phyloP scores from a whole-genome alignment of 2,888 invertebrate species.

The Drosophila diplacantha region DNA sequence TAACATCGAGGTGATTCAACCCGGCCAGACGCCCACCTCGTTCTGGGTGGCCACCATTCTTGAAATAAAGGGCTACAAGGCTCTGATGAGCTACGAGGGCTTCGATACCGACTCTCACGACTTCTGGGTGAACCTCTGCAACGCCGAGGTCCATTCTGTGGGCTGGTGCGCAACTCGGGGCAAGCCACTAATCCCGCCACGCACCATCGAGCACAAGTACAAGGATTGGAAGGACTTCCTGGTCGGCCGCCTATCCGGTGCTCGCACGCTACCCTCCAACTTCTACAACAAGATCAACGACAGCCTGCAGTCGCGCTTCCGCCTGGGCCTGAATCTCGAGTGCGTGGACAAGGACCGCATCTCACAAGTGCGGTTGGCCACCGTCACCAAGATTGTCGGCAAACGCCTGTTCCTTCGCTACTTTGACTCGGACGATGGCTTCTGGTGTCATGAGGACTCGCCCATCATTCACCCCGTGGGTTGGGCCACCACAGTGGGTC shows the following conservation, averaged over 20 bases:
- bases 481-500: conserved; percentile 95
- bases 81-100: conserved; percentile 92
- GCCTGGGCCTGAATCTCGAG: conserved; percentile 90
- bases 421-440: conserved; percentile 91
- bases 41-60: conserved; percentile 98
- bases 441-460: conserved; percentile 98
- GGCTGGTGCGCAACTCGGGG: conserved; percentile 98
- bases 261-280: conserved; percentile 95
- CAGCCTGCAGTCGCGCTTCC: conserved; percentile 89
- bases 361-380: conserved; percentile 93
- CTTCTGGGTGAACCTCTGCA: conserved; percentile 97
- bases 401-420: conserved; percentile 94
- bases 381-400: conserved; percentile 93
- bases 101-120: conserved; percentile 94
- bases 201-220: conserved; percentile 94
- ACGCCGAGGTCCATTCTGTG: conserved; percentile 96
- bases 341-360: conserved; percentile 97
- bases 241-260: conserved; percentile 93
- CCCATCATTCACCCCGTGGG: conserved; percentile 96
- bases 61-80: conserved; percentile 92
- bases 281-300: conserved; percentile 93
- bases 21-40: conserved; percentile 84
- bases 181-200: conserved; percentile 95
- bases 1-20: conserved; percentile 84
- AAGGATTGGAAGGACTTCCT: conserved; percentile 97